Evolutionary conservation across 2,113 vertebrate species (phyloP).

Genomic region (Thryonomys swinderianus): DNA sequence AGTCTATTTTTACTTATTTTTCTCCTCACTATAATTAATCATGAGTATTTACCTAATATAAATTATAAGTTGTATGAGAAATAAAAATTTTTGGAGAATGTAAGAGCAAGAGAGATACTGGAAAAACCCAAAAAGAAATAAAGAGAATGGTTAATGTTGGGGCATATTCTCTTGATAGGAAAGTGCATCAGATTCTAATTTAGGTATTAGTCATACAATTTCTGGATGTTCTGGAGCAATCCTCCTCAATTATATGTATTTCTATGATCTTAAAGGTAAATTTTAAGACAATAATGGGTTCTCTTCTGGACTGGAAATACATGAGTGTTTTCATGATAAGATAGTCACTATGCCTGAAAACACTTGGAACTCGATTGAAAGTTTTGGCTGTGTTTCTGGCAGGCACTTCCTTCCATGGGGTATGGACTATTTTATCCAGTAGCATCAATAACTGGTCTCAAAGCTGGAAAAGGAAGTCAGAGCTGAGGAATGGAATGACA

Average conservation of each 20-base stretch:
- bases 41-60: background rate
- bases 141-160: background rate
- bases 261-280: background rate
- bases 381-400: rapidly evolving
- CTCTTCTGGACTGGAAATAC: background rate
- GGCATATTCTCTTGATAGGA: background rate
- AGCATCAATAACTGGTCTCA: background rate
- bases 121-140: background rate
- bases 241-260: background rate
- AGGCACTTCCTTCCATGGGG: background rate
- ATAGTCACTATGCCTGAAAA: background rate
- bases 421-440: no score
- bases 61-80: background rate
- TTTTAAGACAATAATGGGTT: background rate
- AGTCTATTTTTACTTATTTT: background rate
- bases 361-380: background rate
- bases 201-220: background rate
- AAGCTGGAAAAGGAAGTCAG: background rate
- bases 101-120: background rate
- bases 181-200: background rate
- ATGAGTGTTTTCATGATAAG: background rate
- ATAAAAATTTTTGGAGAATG: background rate
- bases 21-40: conserved; percentile 7
- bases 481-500: background rate
- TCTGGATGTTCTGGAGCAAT: background rate